A percentile compares a stretch with the other conserved stretches of the same genome.
These are phyloP conservation scores for Drosophila rubida DNA, from an alignment of 2,888 invertebrate genomes.

Conservation along the genomic window DNA sequence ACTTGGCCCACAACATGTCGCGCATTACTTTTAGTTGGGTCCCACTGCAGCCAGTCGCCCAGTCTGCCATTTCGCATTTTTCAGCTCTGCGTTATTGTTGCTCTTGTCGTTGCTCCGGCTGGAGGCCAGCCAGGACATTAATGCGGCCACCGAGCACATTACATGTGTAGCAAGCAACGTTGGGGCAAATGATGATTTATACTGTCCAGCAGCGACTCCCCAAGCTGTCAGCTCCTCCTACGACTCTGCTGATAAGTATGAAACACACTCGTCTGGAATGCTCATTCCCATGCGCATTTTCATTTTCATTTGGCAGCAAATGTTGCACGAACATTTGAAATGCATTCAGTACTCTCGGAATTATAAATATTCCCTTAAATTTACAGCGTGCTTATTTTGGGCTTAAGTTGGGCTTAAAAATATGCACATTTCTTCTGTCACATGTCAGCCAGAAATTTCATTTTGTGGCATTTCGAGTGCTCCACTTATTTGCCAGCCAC, in stretches of 20 bases:
- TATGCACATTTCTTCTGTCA: constrained; percentile 33
- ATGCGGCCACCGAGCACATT: constrained; percentile 47
- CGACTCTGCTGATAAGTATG: constrained; percentile 17
- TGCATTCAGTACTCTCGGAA: constrained; percentile 38
- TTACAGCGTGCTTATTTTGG: not conserved
- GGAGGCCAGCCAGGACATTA: constrained; percentile 43
- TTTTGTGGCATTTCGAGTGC: constrained; percentile 21
- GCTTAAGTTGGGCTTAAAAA: constrained; percentile 15
- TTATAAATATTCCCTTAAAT: constrained; percentile 13
- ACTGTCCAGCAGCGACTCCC: constrained; percentile 15
- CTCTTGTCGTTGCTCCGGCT: constrained; percentile 2
- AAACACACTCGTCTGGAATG: constrained; percentile 27
- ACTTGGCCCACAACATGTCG: constrained; percentile 26
- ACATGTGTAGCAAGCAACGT: constrained; percentile 42
- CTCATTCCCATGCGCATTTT: constrained; percentile 25
- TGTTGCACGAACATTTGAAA: constrained; percentile 64
- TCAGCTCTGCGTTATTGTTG: not conserved
- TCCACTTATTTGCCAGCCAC: constrained; percentile 19
- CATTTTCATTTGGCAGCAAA: constrained; percentile 32
- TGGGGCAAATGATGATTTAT: constrained; percentile 79
- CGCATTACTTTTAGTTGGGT: constrained; percentile 22
- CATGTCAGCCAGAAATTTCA: constrained; percentile 9
- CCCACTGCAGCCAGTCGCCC: constrained; percentile 10
- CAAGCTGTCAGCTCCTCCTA: constrained; percentile 15
- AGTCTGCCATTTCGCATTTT: not conserved